A percentile compares a stretch with the other conserved stretches of the same genome.
phyloP scores from a whole-genome alignment of 2,113 vertebrate genomes.

The Gallinago jamesoni region DNA sequence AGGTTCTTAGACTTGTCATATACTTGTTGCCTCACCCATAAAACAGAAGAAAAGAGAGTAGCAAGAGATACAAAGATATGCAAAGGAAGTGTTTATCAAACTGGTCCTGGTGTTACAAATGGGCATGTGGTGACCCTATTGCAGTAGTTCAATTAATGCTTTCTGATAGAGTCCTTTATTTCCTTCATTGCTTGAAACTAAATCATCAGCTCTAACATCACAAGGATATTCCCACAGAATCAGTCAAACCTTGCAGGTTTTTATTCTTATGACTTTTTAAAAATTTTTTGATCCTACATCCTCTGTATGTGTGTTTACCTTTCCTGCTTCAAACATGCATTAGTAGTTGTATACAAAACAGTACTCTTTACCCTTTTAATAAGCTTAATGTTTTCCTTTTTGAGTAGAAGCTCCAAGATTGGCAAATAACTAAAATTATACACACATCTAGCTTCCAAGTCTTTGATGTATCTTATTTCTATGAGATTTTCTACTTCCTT shows the following conservation, averaged over 20 bases:
- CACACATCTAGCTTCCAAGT: neutral
- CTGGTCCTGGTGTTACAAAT: neutral
- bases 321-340: neutral
- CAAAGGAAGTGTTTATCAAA: neutral
- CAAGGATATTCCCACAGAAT: neutral
- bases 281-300: neutral
- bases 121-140: no score
- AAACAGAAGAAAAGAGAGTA: neutral
- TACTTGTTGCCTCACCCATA: neutral
- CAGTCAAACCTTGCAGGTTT: neutral
- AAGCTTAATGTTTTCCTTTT: neutral
- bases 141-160: neutral
- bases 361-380: neutral
- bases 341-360: neutral
- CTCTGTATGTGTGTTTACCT: neutral
- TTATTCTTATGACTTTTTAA: accelerated
- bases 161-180: neutral
- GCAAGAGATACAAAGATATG: neutral
- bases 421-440: neutral
- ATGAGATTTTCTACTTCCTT: neutral
- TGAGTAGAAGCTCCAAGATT: neutral
- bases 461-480: neutral
- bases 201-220: neutral
- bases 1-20: neutral
- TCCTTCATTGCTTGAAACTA: neutral